Evolutionary conservation across 2,113 vertebrate species (phyloP).

Genomic region (Syrmaticus mikado): DNA sequence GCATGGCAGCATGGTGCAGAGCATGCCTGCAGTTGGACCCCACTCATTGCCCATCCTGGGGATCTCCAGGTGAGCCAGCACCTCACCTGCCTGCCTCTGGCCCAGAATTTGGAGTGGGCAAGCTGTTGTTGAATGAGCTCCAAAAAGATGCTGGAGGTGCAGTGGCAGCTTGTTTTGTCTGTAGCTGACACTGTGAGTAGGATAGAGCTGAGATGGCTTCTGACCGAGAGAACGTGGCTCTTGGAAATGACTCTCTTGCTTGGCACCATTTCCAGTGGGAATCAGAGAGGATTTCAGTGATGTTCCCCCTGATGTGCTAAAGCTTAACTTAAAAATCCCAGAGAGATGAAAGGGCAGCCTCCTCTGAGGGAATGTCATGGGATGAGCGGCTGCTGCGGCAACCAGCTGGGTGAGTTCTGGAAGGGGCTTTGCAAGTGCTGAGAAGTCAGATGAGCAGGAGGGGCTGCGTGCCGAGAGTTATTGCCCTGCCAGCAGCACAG

Average conservation of each 20-base stretch:
- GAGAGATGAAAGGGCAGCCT: constrained; percentile 41
- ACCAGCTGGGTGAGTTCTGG: background rate
- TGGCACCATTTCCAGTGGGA: constrained; percentile 6
- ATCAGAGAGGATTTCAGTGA: constrained; percentile 48
- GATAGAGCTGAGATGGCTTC: background rate
- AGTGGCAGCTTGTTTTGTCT: background rate
- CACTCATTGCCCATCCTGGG: background rate
- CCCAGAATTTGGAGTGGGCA: background rate
- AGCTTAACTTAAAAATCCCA: background rate
- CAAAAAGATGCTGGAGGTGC: background rate
- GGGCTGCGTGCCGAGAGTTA: background rate
- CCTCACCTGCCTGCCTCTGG: background rate
- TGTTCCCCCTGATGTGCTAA: constrained; percentile 2
- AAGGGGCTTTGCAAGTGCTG: background rate
- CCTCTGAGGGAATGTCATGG: background rate
- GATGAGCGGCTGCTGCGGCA: background rate
- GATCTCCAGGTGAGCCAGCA: background rate
- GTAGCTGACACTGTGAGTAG: background rate
- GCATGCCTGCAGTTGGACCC: fast-evolving
- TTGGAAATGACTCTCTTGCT: background rate
- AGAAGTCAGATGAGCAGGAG: background rate
- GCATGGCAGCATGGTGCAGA: background rate
- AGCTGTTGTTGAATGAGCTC: background rate
- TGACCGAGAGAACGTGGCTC: background rate
- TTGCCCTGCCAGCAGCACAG: fast-evolving